A percentile compares a stretch with the other conserved stretches of the same genome.
Evolutionary conservation across 1,140 invertebrate species (phyloP).

Genomic region (Theocolax elegans): DNA sequence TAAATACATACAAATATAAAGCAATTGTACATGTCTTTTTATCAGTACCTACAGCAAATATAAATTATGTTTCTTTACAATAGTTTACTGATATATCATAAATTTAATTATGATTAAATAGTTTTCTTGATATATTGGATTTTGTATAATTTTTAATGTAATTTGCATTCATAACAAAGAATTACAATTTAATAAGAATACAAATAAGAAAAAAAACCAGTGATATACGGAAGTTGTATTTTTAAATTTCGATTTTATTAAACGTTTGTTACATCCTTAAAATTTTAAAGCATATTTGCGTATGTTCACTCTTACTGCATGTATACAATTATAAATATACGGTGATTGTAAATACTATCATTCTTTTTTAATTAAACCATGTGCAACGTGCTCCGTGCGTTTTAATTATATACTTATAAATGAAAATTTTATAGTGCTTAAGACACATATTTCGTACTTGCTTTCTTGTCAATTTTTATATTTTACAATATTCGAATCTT

Average conservation of each 20-base stretch:
- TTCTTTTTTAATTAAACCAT: background rate
- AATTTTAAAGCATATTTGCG: constrained; percentile 45
- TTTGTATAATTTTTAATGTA: too few species aligned
- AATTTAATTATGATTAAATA: too few species aligned
- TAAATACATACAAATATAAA: too few species aligned
- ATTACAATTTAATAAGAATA: too few species aligned
- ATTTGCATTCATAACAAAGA: too few species aligned
- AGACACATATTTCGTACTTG: constrained; percentile 18
- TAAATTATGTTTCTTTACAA: too few species aligned
- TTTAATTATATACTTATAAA: constrained; percentile 1
- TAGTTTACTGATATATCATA: too few species aligned
- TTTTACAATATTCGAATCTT: constrained; percentile 29
- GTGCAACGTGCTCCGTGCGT: constrained; percentile 7
- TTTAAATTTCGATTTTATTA: constrained; percentile 44
- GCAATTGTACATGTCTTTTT: too few species aligned
- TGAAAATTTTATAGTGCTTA: background rate
- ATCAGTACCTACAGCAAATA: too few species aligned
- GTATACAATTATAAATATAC: constrained; percentile 15
- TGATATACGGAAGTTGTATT: background rate
- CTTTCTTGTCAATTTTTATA: background rate
- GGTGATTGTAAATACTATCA: constrained; percentile 5
- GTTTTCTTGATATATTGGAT: too few species aligned
- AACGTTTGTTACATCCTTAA: constrained; percentile 52
- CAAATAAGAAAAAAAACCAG: background rate
- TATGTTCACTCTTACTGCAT: background rate